phyloP scores from a whole-genome alignment of 2,888 invertebrate genomes.

The Ochlodes sylvanus region DNA sequence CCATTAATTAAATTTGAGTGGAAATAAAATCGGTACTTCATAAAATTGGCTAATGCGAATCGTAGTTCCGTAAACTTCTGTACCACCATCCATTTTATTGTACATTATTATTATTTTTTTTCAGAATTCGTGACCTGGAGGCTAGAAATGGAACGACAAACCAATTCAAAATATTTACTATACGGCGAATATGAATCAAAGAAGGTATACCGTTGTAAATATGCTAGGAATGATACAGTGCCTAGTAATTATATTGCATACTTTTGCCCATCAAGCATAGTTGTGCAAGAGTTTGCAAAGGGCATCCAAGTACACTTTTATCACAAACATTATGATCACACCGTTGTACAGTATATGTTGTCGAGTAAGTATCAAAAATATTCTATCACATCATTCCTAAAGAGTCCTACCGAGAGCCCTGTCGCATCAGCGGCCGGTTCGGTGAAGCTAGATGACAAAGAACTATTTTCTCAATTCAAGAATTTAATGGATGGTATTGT shows the following conservation, averaged over 20 bases:
- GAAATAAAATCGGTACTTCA: too few species aligned
- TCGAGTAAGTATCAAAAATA: slow-evolving; percentile 53
- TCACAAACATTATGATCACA: slow-evolving; percentile 59
- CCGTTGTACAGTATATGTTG: slow-evolving; percentile 44
- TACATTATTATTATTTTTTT: slow-evolving; percentile 50
- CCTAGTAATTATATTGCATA: slow-evolving; percentile 25
- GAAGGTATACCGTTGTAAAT: slow-evolving; percentile 56
- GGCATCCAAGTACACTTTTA: slow-evolving; percentile 63
- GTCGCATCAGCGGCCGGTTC: not conserved
- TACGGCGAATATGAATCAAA: slow-evolving; percentile 43
- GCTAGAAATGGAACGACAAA: slow-evolving; percentile 53
- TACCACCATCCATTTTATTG: too few species aligned
- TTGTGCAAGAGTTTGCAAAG: slow-evolving; percentile 53
- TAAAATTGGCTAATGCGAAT: too few species aligned
- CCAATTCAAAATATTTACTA: slow-evolving; percentile 49
- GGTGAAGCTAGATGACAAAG: slow-evolving; percentile 43
- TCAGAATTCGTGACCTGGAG: slow-evolving; percentile 68
- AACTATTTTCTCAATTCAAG: slow-evolving; percentile 60
- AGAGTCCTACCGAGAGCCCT: slow-evolving; percentile 14
- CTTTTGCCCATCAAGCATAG: slow-evolving; percentile 62
- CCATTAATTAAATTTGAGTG: too few species aligned
- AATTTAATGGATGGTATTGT: slow-evolving; percentile 57
- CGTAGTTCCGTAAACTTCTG: too few species aligned
- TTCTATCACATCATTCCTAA: slow-evolving; percentile 50
- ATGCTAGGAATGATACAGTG: slow-evolving; percentile 4